phyloP scores from a whole-genome alignment of 2,113 vertebrate genomes.

The Oxygymnocypris stewartii region DNA sequence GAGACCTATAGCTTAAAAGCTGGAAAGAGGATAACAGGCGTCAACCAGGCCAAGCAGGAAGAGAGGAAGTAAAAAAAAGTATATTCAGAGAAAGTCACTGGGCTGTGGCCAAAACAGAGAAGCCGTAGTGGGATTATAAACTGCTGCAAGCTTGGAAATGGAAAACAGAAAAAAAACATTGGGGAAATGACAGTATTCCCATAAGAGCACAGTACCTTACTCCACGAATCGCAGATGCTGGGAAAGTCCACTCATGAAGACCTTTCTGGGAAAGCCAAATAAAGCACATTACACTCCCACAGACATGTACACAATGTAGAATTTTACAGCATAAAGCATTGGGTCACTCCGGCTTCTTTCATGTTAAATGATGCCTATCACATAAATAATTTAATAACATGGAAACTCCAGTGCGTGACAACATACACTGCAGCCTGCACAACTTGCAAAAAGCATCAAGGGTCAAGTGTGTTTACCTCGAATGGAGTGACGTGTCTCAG shows the following conservation, averaged over 20 bases:
- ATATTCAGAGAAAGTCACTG: slow-evolving; percentile 44
- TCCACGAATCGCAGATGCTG: slow-evolving; percentile 79
- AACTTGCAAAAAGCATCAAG: neutral
- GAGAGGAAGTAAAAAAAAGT: neutral
- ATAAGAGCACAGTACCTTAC: slow-evolving; percentile 76
- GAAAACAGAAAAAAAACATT: neutral
- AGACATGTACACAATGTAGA: neutral
- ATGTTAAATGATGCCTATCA: neutral
- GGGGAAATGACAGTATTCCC: neutral
- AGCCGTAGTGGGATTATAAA: neutral
- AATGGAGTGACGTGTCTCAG: slow-evolving; percentile 74
- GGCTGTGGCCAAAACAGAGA: slow-evolving; percentile 11
- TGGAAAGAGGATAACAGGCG: slow-evolving; percentile 28
- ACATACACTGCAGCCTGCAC: slow-evolving; percentile 13
- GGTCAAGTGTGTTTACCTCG: slow-evolving; percentile 70
- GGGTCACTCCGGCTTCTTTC: neutral
- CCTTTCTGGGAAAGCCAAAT: slow-evolving; percentile 73
- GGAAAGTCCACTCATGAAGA: slow-evolving; percentile 83
- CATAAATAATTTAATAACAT: slow-evolving; percentile 3
- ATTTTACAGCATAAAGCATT: neutral
- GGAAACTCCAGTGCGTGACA: slow-evolving; percentile 30
- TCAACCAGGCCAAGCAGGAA: slow-evolving; percentile 17
- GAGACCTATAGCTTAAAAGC: slow-evolving; percentile 9
- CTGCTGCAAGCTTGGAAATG: neutral
- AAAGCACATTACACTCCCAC: neutral